These are phyloP conservation scores for Rugalucina vietnamica DNA, from an alignment of 2,888 invertebrate genomes.

Conservation along the genomic window DNA sequence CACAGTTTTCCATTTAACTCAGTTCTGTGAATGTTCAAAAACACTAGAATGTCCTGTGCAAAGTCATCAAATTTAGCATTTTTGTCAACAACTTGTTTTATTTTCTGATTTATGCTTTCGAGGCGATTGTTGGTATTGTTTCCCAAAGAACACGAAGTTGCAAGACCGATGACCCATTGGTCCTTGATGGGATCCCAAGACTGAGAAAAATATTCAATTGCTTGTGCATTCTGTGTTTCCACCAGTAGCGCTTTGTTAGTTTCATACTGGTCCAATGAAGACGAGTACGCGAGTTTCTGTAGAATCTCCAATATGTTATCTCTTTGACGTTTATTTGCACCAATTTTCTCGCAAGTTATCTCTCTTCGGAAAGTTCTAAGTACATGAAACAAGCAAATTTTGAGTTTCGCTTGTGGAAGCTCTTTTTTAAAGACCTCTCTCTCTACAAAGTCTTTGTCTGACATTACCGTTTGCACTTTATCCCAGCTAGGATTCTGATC, in stretches of 20 bases:
- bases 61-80: slow-evolving; percentile 21
- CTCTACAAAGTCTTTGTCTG: slow-evolving; percentile 34
- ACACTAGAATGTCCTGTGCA: slow-evolving; percentile 7
- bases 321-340: background rate
- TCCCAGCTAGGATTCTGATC: slow-evolving; percentile 36
- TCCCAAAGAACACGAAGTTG: background rate
- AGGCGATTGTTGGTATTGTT: slow-evolving; percentile 11
- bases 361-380: slow-evolving; percentile 25
- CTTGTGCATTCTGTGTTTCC: background rate
- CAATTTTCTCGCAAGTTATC: slow-evolving; percentile 20
- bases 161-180: background rate
- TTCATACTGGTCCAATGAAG: slow-evolving; percentile 1
- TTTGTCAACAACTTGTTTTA: background rate
- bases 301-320: slow-evolving; percentile 13
- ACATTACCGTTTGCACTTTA: slow-evolving; percentile 10
- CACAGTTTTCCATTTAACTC: slow-evolving; percentile 28
- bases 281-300: slow-evolving; percentile 15
- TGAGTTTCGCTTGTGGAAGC: background rate
- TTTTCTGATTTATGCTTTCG: background rate
- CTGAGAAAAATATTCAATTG: slow-evolving; percentile 4
- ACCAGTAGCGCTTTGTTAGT: background rate
- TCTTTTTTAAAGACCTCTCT: slow-evolving; percentile 9
- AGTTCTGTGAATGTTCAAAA: slow-evolving; percentile 12
- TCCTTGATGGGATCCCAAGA: slow-evolving; percentile 15
- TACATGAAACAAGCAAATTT: slow-evolving; percentile 27